Evolutionary conservation across 2,113 vertebrate species (phyloP).

Genomic region (Brachyistius frenatus): DNA sequence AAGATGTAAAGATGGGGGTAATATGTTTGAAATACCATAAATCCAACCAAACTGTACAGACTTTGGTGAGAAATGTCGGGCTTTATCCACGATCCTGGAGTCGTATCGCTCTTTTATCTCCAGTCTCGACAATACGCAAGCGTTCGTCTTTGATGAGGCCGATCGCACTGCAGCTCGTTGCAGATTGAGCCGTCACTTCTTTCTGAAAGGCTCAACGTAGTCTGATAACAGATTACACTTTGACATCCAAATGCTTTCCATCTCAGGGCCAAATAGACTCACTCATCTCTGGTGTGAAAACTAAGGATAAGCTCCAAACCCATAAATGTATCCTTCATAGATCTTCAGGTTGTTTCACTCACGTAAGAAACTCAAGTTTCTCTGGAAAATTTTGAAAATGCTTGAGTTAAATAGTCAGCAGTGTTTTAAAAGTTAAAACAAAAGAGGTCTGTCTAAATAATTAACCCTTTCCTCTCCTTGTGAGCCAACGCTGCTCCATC

Average conservation of each 20-base stretch:
- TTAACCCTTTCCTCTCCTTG: conserved; percentile 30
- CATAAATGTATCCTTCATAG: background rate
- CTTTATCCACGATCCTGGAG: conserved; percentile 34
- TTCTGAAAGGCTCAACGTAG: background rate
- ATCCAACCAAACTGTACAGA: conserved; percentile 42
- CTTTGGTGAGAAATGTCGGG: conserved; percentile 40
- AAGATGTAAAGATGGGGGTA: conserved; percentile 40
- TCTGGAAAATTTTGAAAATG: conserved; percentile 7
- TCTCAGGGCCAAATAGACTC: conserved; percentile 33
- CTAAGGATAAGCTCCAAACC: background rate
- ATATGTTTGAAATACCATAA: conserved; percentile 60
- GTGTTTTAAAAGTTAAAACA: conserved; percentile 15
- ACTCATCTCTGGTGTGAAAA: conserved; percentile 19
- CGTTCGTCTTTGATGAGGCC: conserved; percentile 10
- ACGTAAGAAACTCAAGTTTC: background rate
- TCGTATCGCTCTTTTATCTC: conserved; percentile 54
- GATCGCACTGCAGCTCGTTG: background rate
- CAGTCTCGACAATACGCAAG: conserved; percentile 25
- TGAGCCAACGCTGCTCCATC: conserved; percentile 13
- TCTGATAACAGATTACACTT: conserved; percentile 40
- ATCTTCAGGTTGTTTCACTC: background rate
- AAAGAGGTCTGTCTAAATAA: conserved; percentile 37
- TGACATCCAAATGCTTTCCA: conserved; percentile 41
- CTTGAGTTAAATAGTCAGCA: conserved; percentile 9
- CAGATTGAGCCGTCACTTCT: conserved; percentile 51